phyloP scores from a whole-genome alignment of 2,888 invertebrate genomes.

The Eupithecia vulgata region DNA sequence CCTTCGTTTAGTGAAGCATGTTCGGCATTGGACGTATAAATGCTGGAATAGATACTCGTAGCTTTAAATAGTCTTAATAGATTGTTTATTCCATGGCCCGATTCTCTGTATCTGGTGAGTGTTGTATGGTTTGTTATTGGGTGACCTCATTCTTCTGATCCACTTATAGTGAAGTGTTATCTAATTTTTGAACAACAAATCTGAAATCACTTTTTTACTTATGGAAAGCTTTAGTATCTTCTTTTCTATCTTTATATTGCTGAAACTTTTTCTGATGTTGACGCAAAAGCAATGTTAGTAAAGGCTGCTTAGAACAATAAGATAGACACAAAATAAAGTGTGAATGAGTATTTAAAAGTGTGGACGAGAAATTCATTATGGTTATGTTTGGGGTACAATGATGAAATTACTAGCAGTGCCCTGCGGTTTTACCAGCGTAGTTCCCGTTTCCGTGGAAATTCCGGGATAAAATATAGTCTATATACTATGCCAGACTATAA shows the following conservation, averaged over 20 bases:
- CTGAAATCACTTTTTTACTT: neutral
- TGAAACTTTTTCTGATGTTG: neutral
- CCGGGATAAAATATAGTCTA: too few relatives aligned
- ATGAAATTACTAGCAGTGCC: too few relatives aligned
- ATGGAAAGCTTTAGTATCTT: neutral
- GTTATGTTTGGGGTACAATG: neutral
- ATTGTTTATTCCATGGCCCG: slow-evolving; percentile 38
- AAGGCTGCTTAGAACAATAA: neutral
- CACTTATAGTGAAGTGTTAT: slow-evolving; percentile 6
- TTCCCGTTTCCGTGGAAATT: too few relatives aligned
- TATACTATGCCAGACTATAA: too few relatives aligned
- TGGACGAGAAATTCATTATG: too few relatives aligned
- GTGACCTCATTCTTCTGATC: slow-evolving; percentile 24
- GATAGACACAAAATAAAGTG: neutral
- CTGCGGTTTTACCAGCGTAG: too few relatives aligned
- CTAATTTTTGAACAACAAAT: neutral
- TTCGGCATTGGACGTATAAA: neutral
- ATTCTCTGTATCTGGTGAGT: slow-evolving; percentile 37
- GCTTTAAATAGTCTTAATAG: neutral
- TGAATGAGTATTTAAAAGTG: too few relatives aligned
- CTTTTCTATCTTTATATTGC: neutral
- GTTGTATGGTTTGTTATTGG: slow-evolving; percentile 35
- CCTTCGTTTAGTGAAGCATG: neutral
- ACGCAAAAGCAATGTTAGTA: neutral
- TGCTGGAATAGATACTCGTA: neutral